Percentiles rank a stretch among this genome's conserved stretches.
phyloP scores from a whole-genome alignment of 2,797 vertebrate species.

The Valencia hispanica region DNA sequence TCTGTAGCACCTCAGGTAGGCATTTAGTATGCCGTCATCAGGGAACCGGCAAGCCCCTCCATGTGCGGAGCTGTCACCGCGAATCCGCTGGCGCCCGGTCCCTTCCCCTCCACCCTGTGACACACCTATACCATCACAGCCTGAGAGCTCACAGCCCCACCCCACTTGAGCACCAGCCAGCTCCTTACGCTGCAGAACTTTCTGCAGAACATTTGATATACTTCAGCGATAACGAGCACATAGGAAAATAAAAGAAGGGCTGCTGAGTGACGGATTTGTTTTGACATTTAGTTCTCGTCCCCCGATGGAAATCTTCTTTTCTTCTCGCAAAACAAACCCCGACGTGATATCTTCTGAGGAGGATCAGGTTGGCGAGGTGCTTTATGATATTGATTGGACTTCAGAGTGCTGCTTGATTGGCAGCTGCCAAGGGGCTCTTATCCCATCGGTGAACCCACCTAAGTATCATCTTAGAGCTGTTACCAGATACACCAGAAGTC shows the following conservation, averaged over 20 bases:
- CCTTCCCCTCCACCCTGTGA: constrained; percentile 51
- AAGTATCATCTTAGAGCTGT: constrained; percentile 39
- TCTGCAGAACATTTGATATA: constrained; percentile 8
- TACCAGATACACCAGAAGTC: constrained; percentile 56
- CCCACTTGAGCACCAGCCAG: constrained; percentile 28
- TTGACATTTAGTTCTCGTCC: constrained; percentile 51
- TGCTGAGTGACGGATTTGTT: constrained; percentile 50
- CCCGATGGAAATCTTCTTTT: constrained; percentile 42
- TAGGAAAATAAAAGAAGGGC: constrained; percentile 41
- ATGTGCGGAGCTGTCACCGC: constrained; percentile 75
- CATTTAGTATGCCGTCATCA: constrained; percentile 79
- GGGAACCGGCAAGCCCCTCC: constrained; percentile 62
- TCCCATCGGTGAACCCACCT: constrained; percentile 46
- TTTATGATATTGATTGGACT: constrained; percentile 70
- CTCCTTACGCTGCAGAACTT: constrained; percentile 42
- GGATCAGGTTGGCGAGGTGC: constrained; percentile 48
- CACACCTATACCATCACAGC: constrained; percentile 70
- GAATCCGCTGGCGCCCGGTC: constrained; percentile 44
- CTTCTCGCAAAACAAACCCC: constrained; percentile 40
- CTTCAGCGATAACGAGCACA: constrained; percentile 29
- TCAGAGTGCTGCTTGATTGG: constrained; percentile 67
- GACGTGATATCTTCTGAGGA: constrained; percentile 57
- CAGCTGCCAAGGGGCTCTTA: constrained; percentile 62
- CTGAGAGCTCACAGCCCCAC: constrained; percentile 48
- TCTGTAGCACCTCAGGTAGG: constrained; percentile 80